These are phyloP conservation scores for Ranitomeya variabilis DNA, from an alignment of 2,113 vertebrate species.

Conservation along the genomic window DNA sequence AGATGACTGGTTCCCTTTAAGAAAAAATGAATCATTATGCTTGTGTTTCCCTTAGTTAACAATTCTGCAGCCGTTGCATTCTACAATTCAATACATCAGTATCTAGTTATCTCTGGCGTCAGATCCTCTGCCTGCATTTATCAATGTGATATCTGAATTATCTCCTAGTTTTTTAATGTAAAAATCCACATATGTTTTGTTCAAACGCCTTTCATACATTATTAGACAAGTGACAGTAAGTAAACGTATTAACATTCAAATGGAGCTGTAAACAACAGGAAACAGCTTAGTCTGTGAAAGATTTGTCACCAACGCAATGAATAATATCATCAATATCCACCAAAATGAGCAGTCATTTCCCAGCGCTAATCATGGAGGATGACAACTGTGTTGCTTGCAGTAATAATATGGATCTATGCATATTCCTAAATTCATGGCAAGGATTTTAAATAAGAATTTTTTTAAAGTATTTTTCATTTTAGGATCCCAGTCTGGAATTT, in stretches of 20 bases:
- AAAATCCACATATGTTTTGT: neutral
- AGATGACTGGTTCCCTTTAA: too few relatives aligned
- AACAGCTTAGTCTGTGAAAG: constrained; percentile 59
- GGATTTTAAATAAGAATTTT: too few relatives aligned
- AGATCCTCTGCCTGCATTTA: neutral
- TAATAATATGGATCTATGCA: neutral
- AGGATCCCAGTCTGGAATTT: too few relatives aligned
- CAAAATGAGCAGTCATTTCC: neutral
- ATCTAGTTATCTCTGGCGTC: neutral
- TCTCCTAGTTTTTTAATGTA: neutral
- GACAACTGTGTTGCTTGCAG: neutral
- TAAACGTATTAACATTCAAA: constrained; percentile 57
- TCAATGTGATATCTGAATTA: neutral
- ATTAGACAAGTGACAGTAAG: constrained; percentile 48
- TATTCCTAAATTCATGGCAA: neutral
- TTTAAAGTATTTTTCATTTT: too few relatives aligned
- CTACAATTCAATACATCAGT: neutral
- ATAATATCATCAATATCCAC: constrained; percentile 58
- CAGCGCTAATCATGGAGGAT: neutral
- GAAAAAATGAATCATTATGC: too few relatives aligned
- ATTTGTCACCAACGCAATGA: constrained; percentile 59
- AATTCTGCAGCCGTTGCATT: neutral
- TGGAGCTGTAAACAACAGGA: constrained; percentile 44
- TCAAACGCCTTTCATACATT: neutral
- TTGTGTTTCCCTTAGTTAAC: too few relatives aligned